These are phyloP conservation scores for Cygnus atratus DNA, from an alignment of 2,113 vertebrate genomes.

Conservation along the genomic window DNA sequence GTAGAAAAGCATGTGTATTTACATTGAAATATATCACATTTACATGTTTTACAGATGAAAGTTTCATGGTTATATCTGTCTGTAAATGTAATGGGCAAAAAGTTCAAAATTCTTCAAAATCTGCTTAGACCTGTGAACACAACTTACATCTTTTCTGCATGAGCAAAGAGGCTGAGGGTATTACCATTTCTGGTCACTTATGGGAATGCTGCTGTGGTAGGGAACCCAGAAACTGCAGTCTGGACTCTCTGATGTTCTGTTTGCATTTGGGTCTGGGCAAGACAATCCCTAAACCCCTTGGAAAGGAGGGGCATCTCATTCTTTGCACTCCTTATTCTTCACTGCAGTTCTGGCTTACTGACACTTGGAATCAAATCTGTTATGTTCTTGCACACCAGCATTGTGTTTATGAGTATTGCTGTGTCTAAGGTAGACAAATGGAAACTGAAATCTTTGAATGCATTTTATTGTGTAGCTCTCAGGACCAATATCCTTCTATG, in stretches of 20 bases:
- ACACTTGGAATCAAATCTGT: not conserved
- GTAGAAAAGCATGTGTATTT: not conserved
- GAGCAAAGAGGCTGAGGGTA: not conserved
- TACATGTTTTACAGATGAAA: not conserved
- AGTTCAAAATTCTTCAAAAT: not conserved
- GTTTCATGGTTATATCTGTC: not conserved
- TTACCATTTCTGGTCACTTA: not conserved
- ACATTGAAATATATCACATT: not conserved
- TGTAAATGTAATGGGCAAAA: not conserved
- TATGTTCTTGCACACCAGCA: not conserved
- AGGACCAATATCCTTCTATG: not conserved
- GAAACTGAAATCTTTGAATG: not conserved
- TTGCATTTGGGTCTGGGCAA: not conserved
- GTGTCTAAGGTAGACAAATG: not conserved
- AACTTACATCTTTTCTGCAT: not conserved
- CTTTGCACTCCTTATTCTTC: not conserved
- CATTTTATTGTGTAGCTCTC: not conserved
- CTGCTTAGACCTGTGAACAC: not conserved
- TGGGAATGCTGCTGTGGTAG: not conserved
- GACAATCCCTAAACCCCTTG: not conserved
- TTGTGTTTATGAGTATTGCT: not conserved
- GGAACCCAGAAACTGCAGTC: not conserved
- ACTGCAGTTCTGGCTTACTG: not conserved
- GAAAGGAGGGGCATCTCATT: not conserved
- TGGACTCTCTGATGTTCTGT: not conserved